phyloP scores from a whole-genome alignment of 2,113 vertebrate species.

The Dipodomys merriami region DNA sequence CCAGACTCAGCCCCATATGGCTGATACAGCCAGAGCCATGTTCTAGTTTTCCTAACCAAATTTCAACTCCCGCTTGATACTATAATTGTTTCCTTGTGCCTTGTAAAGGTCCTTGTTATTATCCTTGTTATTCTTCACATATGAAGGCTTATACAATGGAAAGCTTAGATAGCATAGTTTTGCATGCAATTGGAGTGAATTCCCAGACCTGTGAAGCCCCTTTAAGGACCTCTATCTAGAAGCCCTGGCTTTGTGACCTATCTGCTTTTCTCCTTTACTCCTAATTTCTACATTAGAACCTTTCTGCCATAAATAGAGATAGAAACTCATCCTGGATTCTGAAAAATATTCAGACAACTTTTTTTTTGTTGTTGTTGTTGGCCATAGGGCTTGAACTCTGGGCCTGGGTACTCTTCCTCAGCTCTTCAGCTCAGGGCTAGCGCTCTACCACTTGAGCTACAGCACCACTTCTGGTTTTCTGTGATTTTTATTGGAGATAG shows the following conservation, averaged over 20 bases:
- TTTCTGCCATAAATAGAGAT: background rate
- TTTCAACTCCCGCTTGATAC: background rate
- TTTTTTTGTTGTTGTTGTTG: background rate
- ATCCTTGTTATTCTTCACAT: background rate
- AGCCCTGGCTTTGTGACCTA: background rate
- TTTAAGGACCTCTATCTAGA: background rate
- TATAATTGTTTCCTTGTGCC: background rate
- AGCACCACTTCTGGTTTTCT: too few species aligned
- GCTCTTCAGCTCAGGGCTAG: too few species aligned
- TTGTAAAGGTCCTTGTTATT: background rate
- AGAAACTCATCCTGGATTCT: background rate
- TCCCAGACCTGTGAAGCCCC: background rate
- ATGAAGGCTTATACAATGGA: background rate
- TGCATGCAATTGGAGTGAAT: background rate
- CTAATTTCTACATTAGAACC: background rate
- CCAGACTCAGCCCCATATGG: background rate
- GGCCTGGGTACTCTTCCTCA: too few species aligned
- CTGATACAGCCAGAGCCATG: background rate
- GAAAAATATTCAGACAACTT: background rate
- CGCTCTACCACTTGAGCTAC: too few species aligned
- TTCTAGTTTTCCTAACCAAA: too few species aligned
- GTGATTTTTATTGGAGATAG: too few species aligned
- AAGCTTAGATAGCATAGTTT: background rate
- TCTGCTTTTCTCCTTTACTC: background rate
- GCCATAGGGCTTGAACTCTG: background rate